Evolutionary conservation across 2,888 invertebrate species (phyloP).

Genomic region (Spodoptera exigua): DNA sequence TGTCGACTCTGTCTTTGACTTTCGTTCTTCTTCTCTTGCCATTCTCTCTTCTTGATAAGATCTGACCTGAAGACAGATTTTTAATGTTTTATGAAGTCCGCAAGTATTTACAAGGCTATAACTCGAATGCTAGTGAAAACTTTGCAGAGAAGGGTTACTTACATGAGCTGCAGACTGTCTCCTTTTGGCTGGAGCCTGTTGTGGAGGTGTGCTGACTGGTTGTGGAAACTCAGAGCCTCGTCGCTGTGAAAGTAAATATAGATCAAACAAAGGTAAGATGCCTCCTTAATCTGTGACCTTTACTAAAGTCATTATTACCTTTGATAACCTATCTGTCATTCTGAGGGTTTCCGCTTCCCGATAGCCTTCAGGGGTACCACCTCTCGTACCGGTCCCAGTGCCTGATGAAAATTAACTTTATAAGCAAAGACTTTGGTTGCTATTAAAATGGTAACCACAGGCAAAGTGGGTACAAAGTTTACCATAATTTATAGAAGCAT

Average conservation of each 20-base stretch:
- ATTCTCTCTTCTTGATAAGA: conserved; percentile 77
- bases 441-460: not conserved
- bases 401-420: conserved; percentile 66
- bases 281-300: too few relatives aligned
- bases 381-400: conserved; percentile 64
- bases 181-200: conserved; percentile 76
- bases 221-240: conserved; percentile 85
- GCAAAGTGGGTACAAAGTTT: conserved; percentile 30
- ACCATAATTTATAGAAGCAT: conserved; percentile 84
- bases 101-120: too few relatives aligned
- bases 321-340: conserved; percentile 79
- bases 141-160: conserved; percentile 36
- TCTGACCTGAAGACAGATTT: conserved; percentile 68
- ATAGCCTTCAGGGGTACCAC: conserved; percentile 84
- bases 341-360: conserved; percentile 83
- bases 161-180: conserved; percentile 84
- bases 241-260: conserved; percentile 68
- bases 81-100: not conserved
- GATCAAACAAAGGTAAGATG: not conserved
- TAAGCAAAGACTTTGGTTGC: not conserved
- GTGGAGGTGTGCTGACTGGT: conserved; percentile 83
- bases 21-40: conserved; percentile 50
- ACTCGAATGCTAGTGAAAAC: too few relatives aligned
- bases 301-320: conserved; percentile 73
- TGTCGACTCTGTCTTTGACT: conserved; percentile 64